Evolutionary conservation across 2,888 invertebrate genomes (phyloP).

Genomic region (Papilio elwesi): DNA sequence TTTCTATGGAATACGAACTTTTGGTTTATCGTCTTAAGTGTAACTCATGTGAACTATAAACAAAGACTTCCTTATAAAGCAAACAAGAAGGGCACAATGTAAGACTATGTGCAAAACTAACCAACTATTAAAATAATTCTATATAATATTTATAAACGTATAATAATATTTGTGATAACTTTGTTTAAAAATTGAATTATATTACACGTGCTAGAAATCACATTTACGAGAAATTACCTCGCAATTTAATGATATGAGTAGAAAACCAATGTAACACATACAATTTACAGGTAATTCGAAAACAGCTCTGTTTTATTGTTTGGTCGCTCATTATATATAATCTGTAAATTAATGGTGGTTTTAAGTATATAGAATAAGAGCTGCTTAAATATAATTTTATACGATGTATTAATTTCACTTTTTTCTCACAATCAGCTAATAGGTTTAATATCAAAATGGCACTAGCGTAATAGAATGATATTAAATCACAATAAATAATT

Average conservation of each 20-base stretch:
- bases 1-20: conserved; percentile 65
- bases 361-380: conserved; percentile 9
- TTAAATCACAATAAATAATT: not conserved
- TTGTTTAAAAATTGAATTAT: not conserved
- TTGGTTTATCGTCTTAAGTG: not conserved
- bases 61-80: not conserved
- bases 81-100: too few species aligned
- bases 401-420: not conserved
- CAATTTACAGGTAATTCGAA: conserved; percentile 29
- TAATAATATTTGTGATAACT: not conserved
- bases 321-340: conserved; percentile 15
- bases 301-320: conserved; percentile 30
- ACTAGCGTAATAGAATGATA: not conserved
- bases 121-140: not conserved
- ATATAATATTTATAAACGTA: not conserved
- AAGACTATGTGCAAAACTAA: not conserved
- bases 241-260: conserved; percentile 18
- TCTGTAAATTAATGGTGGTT: conserved; percentile 33
- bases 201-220: not conserved
- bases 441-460: not conserved
- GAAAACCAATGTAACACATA: conserved; percentile 26
- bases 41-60: not conserved
- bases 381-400: conserved; percentile 2
- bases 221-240: conserved; percentile 24
- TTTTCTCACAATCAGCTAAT: not conserved